phyloP scores from a whole-genome alignment of 1,140 invertebrate species.

The Calliphora vicina region DNA sequence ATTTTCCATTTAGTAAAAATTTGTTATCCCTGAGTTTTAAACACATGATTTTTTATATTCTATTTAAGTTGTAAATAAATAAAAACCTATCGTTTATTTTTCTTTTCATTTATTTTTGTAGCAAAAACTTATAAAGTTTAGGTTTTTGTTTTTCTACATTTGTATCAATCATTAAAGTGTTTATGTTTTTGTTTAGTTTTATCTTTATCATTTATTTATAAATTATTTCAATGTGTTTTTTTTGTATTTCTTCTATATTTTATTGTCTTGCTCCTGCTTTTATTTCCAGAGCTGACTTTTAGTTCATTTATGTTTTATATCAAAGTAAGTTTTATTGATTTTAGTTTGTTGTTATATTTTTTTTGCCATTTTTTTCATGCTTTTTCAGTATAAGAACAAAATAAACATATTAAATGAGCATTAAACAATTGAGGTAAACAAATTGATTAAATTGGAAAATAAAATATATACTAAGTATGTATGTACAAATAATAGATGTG shows the following conservation, averaged over 20 bases:
- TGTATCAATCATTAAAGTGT: not conserved
- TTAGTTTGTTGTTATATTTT: not conserved
- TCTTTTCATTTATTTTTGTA: not conserved
- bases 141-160: not conserved
- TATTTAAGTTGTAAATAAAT: not conserved
- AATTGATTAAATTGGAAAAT: not conserved
- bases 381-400: not conserved
- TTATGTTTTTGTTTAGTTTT: not conserved
- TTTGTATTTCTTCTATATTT: not conserved
- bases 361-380: not conserved
- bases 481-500: too few species aligned
- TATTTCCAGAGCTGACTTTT: too few species aligned
- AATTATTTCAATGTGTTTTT: not conserved
- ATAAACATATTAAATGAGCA: not conserved
- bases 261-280: not conserved
- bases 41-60: not conserved
- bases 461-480: too few species aligned
- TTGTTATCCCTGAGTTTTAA: conserved; percentile 6
- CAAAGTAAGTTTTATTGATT: not conserved
- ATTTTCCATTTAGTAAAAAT: not conserved
- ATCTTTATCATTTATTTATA: not conserved
- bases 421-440: not conserved
- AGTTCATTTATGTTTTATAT: not conserved
- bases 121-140: too few species aligned
- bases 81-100: not conserved